Conservation (phyloP, 2,797 vertebrate genomes). For the Scyliorhinus canicula region DNA sequence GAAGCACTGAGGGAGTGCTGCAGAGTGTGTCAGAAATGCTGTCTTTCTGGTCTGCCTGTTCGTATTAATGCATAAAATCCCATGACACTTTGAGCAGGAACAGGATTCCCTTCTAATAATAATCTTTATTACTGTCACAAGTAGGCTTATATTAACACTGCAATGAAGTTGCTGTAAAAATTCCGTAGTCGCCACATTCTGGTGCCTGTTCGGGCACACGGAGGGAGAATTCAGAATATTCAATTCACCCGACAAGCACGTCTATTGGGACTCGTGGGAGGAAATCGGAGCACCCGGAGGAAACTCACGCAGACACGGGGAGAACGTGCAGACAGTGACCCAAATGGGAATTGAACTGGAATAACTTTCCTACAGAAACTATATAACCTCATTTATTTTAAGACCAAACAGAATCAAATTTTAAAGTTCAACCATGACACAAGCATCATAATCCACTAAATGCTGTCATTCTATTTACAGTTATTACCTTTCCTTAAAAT, state of each 20-base stretch:
- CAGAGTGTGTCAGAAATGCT: not conserved
- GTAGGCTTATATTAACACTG: no score
- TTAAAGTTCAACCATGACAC: not conserved
- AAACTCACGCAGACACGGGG: no score
- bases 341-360: no score
- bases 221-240: no score
- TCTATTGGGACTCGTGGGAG: no score
- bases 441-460: not conserved
- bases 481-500: not conserved
- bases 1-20: not conserved
- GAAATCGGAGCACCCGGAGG: no score
- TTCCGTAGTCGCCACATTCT: no score
- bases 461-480: not conserved
- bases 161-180: no score
- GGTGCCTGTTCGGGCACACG: no score
- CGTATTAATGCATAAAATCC: not conserved
- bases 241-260: no score
- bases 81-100: not conserved
- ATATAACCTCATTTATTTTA: not conserved
- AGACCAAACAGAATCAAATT: not conserved
- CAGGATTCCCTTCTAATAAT: not conserved
- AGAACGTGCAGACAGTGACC: no score
- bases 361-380: not conserved
- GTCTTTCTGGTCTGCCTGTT: not conserved
- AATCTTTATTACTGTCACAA: no score